phyloP scores from a whole-genome alignment of 2,888 invertebrate species.

The Acanthopleura granulata region DNA sequence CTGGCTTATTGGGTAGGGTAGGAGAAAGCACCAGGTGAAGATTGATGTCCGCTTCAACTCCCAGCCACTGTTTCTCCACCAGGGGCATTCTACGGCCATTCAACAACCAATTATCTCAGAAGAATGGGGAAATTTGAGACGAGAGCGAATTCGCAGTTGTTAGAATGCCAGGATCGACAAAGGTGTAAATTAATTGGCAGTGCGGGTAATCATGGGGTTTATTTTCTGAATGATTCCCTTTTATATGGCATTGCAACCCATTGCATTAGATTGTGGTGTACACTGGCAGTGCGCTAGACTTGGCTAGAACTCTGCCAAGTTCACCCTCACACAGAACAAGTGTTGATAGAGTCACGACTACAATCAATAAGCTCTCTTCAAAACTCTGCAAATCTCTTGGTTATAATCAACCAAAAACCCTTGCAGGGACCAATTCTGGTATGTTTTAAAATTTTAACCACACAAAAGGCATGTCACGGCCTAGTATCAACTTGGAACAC shows the following conservation, averaged over 20 bases:
- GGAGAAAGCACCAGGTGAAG: slow-evolving; percentile 3
- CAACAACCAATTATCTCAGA: slow-evolving; percentile 15
- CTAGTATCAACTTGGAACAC: no score
- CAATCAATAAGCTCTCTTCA: no score
- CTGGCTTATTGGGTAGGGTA: slow-evolving; percentile 2
- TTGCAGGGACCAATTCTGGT: no score
- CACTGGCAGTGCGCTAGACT: neutral
- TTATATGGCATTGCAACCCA: slow-evolving; percentile 7
- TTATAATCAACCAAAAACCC: no score
- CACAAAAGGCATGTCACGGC: no score
- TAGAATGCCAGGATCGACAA: slow-evolving; percentile 11
- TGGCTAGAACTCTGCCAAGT: no score
- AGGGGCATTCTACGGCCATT: slow-evolving; percentile 3
- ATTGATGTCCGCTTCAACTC: neutral
- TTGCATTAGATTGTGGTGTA: neutral
- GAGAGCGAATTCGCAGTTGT: slow-evolving; percentile 15
- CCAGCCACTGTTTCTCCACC: slow-evolving; percentile 15
- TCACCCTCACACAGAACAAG: no score
- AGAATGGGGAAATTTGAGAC: slow-evolving; percentile 18
- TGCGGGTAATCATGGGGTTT: slow-evolving; percentile 18
- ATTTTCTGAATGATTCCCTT: slow-evolving; percentile 12
- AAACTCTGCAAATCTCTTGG: no score
- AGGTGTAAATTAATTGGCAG: slow-evolving; percentile 20
- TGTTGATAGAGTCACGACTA: no score
- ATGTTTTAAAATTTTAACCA: no score